Conservation (phyloP, 1,140 invertebrate species). For the Nasonia longicornis region DNA sequence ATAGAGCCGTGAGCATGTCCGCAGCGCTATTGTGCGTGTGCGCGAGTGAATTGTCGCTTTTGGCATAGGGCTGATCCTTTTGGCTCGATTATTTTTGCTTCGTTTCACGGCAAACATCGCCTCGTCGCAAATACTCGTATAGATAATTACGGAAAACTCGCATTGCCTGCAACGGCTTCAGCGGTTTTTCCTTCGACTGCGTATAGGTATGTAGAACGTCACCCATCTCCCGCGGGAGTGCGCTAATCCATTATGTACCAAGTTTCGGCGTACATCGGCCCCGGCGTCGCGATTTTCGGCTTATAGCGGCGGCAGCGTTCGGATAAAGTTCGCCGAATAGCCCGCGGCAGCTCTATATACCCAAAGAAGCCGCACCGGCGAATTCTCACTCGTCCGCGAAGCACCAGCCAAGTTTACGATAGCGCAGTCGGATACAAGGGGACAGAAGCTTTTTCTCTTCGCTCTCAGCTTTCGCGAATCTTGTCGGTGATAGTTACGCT, state of each 20-base stretch:
- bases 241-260: slow-evolving; percentile 38
- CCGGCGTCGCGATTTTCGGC: slow-evolving; percentile 14
- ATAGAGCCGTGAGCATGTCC: background rate
- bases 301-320: background rate
- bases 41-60: background rate
- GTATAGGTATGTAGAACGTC: background rate
- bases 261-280: slow-evolving; percentile 18
- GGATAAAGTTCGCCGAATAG: slow-evolving; percentile 29
- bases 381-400: slow-evolving; percentile 37
- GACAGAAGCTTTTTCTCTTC: background rate
- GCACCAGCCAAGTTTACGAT: background rate
- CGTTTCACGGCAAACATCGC: no score
- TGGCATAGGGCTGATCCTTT: background rate
- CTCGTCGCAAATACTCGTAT: no score
- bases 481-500: no score
- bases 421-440: background rate
- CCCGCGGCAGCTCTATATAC: slow-evolving; percentile 6
- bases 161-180: background rate
- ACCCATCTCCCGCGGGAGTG: slow-evolving; percentile 3
- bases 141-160: background rate
- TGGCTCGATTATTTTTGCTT: no score
- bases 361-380: slow-evolving; percentile 38
- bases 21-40: slow-evolving; percentile 6
- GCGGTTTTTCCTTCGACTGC: slow-evolving; percentile 3
- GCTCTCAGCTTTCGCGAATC: no score